Evolutionary conservation across 2,888 invertebrate genomes (phyloP), one percentile per base, ranked within the genome.

Genomic region (Hyles lineata): DNA sequence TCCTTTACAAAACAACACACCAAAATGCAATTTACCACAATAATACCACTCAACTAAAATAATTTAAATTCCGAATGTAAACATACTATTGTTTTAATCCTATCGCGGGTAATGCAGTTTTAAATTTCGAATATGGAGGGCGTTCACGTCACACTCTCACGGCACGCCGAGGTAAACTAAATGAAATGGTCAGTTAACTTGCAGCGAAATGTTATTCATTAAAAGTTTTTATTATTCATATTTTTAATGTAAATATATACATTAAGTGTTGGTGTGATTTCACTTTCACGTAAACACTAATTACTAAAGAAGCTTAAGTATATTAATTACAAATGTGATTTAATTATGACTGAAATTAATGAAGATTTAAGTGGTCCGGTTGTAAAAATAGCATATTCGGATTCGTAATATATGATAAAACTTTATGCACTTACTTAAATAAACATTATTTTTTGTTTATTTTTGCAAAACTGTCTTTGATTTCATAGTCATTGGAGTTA

Each of bases 141-240:
- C n/a, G 17, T 15, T 63, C 43, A 86, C 92, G 92, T 88, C 88
- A 81, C 85, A 82, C 90, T 83, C 80, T 80, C 83, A 60, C 89
- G 84, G 82, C 86, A 88, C 86, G 87, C 89, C 82, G 84, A 82
- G 85, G 84, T 82, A 80, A 74, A 92, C 92, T 92, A 50, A 67
- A 67, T 6, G 89, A 82, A 79, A 70, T 58, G 55, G 67, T 23
- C 63, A 63, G 35, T n/a, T 63, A 63, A 21, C 21, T 35, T 23
- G 29, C 63, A 58, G 55, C 25, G 73, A 77, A 76, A 72, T 74
- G 75, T 17, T n/a, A n/a, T 81, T 67, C 23, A 75, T 50, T 67
- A 62, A n/a, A 67, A 43, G 63, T 67, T 67, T 17, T 50, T 23
- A 67, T 67, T 62, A 67, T 67, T 50, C 63, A 63, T n/a, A 11